phyloP scores from a whole-genome alignment of 2,113 vertebrate species.

The Podilymbus podiceps region DNA sequence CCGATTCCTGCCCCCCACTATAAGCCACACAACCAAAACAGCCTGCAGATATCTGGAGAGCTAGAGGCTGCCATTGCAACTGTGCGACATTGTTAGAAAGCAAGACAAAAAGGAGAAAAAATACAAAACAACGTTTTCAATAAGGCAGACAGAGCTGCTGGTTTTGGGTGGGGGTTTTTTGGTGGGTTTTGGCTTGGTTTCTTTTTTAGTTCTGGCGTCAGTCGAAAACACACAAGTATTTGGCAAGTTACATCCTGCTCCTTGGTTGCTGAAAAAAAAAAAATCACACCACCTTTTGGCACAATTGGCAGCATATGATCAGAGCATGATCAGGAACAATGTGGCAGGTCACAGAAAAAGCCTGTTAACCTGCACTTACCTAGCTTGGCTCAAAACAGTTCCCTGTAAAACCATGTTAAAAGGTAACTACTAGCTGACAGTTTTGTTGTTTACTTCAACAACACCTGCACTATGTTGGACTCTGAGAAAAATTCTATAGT shows the following conservation, averaged over 20 bases:
- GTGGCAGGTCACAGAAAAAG: neutral
- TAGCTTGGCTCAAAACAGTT: neutral
- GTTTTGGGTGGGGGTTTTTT: too few species aligned
- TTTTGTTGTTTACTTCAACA: neutral
- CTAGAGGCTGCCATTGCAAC: neutral
- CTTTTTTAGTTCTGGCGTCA: conserved; percentile 3
- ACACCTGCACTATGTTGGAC: neutral
- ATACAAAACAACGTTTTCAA: conserved; percentile 22
- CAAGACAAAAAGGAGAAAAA: conserved; percentile 3
- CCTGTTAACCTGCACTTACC: neutral
- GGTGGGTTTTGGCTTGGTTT: too few species aligned
- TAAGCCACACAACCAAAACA: neutral
- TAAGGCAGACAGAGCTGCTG: neutral
- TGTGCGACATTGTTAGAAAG: neutral
- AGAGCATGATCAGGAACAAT: neutral
- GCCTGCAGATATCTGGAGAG: neutral
- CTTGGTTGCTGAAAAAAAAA: conserved; percentile 2
- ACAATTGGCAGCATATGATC: neutral
- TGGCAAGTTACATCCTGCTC: conserved; percentile 46
- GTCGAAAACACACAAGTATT: conserved; percentile 13
- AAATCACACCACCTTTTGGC: conserved; percentile 37
- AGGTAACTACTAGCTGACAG: neutral
- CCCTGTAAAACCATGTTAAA: neutral
- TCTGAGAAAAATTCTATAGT: neutral
- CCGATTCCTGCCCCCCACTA: neutral